A percentile compares a stretch with the other conserved stretches of the same genome.
phyloP scores from a whole-genome alignment of 2,113 vertebrate species.

The Misgurnus anguillicaudatus region DNA sequence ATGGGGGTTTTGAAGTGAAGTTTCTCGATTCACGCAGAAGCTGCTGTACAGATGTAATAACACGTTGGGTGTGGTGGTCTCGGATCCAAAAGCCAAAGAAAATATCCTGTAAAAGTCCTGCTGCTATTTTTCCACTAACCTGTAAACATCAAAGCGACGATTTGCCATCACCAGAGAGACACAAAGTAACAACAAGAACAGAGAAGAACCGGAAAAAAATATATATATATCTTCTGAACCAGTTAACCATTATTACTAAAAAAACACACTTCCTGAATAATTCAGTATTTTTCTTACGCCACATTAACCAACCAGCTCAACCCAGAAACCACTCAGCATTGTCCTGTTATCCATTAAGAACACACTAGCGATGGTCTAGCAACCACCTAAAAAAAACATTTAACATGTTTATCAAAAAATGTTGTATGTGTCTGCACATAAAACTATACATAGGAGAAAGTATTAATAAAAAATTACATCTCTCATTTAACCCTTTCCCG shows the following conservation, averaged over 20 bases:
- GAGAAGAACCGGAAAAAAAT: not conserved
- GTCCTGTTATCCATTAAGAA: not conserved
- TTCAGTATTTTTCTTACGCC: too few relatives aligned
- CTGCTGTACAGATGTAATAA: not conserved
- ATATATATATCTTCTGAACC: not conserved
- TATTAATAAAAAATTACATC: too few relatives aligned
- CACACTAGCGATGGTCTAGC: too few relatives aligned
- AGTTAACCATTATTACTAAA: too few relatives aligned
- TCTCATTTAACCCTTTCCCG: too few relatives aligned
- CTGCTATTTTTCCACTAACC: constrained; percentile 34
- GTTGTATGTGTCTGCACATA: too few relatives aligned
- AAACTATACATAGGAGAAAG: too few relatives aligned
- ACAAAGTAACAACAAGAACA: not conserved
- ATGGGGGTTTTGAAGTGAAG: too few relatives aligned
- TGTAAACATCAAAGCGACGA: constrained; percentile 62
- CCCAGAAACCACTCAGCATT: too few relatives aligned
- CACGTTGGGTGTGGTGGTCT: constrained; percentile 1
- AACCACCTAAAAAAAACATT: not conserved
- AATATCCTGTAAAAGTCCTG: constrained; percentile 58
- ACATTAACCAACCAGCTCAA: too few relatives aligned
- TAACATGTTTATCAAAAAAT: not conserved
- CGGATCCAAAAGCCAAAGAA: constrained; percentile 57
- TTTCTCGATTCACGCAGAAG: not conserved
- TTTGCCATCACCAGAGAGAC: constrained; percentile 37
- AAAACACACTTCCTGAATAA: too few relatives aligned